Conservation (phyloP, 2,888 invertebrate genomes). For the Tinea semifulvella region DNA sequence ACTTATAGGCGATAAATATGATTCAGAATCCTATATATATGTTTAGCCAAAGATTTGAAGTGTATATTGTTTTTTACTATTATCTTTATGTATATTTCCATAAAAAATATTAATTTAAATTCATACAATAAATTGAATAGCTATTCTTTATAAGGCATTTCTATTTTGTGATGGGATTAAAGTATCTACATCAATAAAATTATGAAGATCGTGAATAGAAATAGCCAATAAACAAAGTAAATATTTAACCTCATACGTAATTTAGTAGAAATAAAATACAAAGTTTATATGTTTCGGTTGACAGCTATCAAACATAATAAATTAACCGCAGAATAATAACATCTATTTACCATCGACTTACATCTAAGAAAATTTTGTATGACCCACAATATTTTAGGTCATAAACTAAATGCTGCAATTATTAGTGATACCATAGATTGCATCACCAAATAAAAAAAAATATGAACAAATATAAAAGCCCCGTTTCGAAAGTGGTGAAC, state of each 20-base stretch:
- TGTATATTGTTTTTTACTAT: no score
- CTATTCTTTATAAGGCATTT: neutral
- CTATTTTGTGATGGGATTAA: constrained; percentile 6
- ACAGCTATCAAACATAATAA: constrained; percentile 6
- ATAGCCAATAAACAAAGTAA: constrained; percentile 35
- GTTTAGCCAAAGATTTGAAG: no score
- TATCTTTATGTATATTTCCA: constrained; percentile 7
- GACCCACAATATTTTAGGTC: no score
- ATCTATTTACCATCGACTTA: no score
- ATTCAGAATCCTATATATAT: no score
- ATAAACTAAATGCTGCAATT: no score
- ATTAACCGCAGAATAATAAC: neutral
- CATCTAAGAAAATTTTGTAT: no score
- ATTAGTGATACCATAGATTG: no score
- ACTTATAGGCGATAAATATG: no score
- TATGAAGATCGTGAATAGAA: constrained; percentile 39
- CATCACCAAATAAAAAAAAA: no score
- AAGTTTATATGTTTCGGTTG: constrained; percentile 8
- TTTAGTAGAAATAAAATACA: constrained; percentile 7
- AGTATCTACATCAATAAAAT: constrained; percentile 21
- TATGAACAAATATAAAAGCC: no score
- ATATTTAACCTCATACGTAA: constrained; percentile 26
- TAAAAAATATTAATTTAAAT: neutral
- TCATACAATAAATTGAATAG: neutral
- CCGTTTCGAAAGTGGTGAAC: no score